Percentiles rank a stretch among this genome's conserved stretches.
These are phyloP conservation scores for Epicampocera succincta DNA, from an alignment of 2,888 invertebrate species.

Conservation along the genomic window DNA sequence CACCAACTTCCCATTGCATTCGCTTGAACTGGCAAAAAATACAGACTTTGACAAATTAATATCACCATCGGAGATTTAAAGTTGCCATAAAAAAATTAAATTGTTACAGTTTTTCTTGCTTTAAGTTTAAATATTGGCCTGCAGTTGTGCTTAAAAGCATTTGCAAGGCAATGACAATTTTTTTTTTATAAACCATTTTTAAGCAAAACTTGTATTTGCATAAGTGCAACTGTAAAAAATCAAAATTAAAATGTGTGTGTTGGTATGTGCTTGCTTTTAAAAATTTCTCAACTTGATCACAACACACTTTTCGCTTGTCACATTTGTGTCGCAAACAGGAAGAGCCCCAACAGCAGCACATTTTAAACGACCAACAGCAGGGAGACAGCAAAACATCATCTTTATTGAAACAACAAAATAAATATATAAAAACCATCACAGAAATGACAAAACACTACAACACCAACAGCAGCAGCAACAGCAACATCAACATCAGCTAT, in stretches of 20 bases:
- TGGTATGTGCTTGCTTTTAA: slow-evolving; percentile 9
- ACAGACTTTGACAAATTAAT: too few relatives aligned
- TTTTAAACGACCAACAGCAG: slow-evolving; percentile 60
- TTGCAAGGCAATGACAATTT: slow-evolving; percentile 45
- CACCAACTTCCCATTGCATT: too few relatives aligned
- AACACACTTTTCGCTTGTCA: slow-evolving; percentile 78
- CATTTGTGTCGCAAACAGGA: slow-evolving; percentile 79
- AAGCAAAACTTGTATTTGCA: neutral
- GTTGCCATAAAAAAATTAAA: slow-evolving; percentile 2
- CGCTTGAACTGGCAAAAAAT: neutral
- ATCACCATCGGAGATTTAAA: neutral
- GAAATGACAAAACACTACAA: slow-evolving; percentile 53
- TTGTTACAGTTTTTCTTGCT: neutral
- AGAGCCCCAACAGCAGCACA: slow-evolving; percentile 66
- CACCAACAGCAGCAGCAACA: slow-evolving; percentile 24
- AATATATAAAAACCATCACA: slow-evolving; percentile 34
- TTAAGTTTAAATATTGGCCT: neutral
- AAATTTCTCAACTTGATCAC: slow-evolving; percentile 74
- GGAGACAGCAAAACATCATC: slow-evolving; percentile 50
- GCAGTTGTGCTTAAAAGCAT: slow-evolving; percentile 28
- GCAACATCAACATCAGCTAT: slow-evolving; percentile 34
- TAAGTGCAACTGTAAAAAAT: neutral
- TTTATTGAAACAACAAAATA: slow-evolving; percentile 45
- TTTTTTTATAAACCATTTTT: neutral
- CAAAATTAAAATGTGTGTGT: neutral